Evolutionary conservation across 2,888 invertebrate species (phyloP), one percentile per base, ranked within the genome.

Genomic region (Chrysomela aeneicollis): DNA sequence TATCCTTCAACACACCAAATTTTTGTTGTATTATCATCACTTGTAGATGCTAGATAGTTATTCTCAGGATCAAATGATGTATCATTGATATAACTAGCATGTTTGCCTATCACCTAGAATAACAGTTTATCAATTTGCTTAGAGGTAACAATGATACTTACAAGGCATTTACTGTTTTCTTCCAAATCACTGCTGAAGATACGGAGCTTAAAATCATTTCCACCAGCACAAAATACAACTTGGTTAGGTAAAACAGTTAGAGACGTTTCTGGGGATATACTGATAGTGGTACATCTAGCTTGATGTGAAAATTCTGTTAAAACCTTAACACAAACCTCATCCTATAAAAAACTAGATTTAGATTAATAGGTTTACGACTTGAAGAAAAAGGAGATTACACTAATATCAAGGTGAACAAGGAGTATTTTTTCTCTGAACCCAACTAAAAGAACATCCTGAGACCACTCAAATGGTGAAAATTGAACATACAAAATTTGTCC

Each of bases 11-110:
- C 78, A 30, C 82, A 81, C 92, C 92, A 92, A 26, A 93, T 82
- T 74, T 87, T 87, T 74, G 91, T 91, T 0, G 90, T 89, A 70
- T 89, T 87, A 79, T 93, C 92, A 82, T 93, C 92, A 71, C 92
- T 89, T 1, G 88, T 89, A n/a, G 91, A 91, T 15, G 90, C 92
- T 58, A 93, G 78, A 71, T 87, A 85, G 62, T 87, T 87, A 22
- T 91, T 91, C 62, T 88, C 88, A 12, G 88, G 86, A 74, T 92
- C 90, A 84, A 89, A 92, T 9, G 87, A 84, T 18, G 92, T 79
- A 68, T 87, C 87, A 79, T 92, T 92, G 12, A 92, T 84, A 76
- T 90, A 92, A 77, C 86, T 88, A 30, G 82, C 86, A 76, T 92
- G 92, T 2, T 90, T 89, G 67, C 82, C 81, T 37, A 89, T 76